These are phyloP conservation scores for Uloborus plumipes DNA, from an alignment of 2,888 invertebrate species.

Conservation along the genomic window DNA sequence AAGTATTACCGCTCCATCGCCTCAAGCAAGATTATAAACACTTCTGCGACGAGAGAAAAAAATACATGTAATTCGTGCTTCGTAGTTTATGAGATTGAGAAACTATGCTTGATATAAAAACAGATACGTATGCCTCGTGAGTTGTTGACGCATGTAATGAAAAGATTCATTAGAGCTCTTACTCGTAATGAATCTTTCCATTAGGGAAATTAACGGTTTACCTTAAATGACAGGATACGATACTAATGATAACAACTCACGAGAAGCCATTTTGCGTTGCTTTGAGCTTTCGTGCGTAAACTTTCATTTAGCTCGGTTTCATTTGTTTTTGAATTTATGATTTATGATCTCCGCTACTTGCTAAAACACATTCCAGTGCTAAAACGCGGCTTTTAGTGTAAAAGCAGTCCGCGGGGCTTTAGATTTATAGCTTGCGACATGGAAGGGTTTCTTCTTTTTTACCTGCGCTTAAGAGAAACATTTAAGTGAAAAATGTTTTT, in stretches of 20 bases:
- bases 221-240: conserved; percentile 35
- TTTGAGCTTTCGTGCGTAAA: conserved; percentile 13
- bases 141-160: conserved; percentile 61
- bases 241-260: conserved; percentile 48
- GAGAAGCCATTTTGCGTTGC: conserved; percentile 38
- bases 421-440: too few relatives aligned
- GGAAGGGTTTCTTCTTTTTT: too few relatives aligned
- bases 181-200: conserved; percentile 49
- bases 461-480: too few relatives aligned
- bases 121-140: conserved; percentile 24
- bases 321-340: too few relatives aligned
- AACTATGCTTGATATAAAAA: conserved; percentile 11
- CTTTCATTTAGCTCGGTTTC: too few relatives aligned
- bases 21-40: conserved; percentile 5
- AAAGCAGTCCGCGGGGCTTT: too few relatives aligned
- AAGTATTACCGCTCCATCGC: background rate
- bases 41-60: background rate
- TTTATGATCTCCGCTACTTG: too few relatives aligned
- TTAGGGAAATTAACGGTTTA: conserved; percentile 57
- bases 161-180: conserved; percentile 56
- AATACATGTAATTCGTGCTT: background rate
- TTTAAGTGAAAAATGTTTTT: too few relatives aligned
- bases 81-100: background rate
- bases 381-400: too few relatives aligned
- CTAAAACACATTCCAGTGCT: too few relatives aligned